phyloP scores from a whole-genome alignment of 2,797 vertebrate genomes.

The Gallirallus australis region DNA sequence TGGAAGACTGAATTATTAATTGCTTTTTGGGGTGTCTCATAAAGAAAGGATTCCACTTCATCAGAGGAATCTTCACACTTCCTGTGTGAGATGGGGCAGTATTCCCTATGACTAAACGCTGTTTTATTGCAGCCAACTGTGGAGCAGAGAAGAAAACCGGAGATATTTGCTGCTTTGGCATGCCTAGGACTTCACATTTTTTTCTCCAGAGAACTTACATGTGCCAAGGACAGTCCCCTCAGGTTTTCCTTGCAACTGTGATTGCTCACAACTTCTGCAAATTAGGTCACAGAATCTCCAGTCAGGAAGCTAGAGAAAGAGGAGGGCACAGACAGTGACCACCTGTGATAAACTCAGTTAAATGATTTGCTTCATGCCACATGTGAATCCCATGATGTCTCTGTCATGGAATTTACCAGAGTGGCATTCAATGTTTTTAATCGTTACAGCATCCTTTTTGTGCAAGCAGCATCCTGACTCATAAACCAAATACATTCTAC shows the following conservation, averaged over 20 bases:
- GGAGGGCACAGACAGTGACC: not conserved
- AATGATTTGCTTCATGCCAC: not conserved
- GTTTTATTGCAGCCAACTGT: not conserved
- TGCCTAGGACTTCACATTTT: not conserved
- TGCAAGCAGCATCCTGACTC: not conserved
- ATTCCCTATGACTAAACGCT: fast-evolving
- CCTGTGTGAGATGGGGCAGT: not conserved
- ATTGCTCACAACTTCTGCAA: not conserved
- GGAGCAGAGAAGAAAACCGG: not conserved
- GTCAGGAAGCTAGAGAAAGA: not conserved
- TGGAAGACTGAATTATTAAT: not conserved
- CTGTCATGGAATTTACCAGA: not conserved
- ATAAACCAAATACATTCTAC: not conserved
- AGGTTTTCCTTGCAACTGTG: not conserved
- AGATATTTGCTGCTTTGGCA: not conserved
- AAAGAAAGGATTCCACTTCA: not conserved
- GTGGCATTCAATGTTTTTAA: not conserved
- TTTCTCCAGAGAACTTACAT: not conserved
- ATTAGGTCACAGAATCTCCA: not conserved
- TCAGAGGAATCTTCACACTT: not conserved
- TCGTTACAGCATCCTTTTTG: not conserved
- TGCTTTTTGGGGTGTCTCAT: not conserved
- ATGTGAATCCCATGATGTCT: not conserved
- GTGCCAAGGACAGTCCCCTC: not conserved
- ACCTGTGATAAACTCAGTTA: not conserved